Conservation (phyloP, 2,888 invertebrate species). For the Caenorhabditis virilis region DNA sequence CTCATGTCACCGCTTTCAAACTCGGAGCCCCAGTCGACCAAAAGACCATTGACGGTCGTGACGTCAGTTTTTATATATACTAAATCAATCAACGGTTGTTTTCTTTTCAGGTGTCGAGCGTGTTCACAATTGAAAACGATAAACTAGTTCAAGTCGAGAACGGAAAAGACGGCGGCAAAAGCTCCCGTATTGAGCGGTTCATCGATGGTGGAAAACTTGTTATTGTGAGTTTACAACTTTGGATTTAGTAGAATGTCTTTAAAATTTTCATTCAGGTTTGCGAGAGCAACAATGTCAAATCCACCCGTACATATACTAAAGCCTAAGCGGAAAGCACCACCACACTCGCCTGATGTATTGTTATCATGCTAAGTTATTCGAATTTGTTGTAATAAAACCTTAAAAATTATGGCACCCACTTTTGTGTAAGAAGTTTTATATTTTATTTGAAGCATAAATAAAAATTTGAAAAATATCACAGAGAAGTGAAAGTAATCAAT, state of each 20-base stretch:
- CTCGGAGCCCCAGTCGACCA: slow-evolving; percentile 59
- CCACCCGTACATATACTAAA: slow-evolving; percentile 59
- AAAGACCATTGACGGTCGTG: slow-evolving; percentile 65
- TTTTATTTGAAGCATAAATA: not conserved
- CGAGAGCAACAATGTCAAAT: slow-evolving; percentile 47
- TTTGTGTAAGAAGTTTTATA: not conserved
- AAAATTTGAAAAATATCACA: slow-evolving; percentile 7
- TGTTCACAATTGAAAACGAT: slow-evolving; percentile 57
- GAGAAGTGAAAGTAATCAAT: slow-evolving; percentile 8
- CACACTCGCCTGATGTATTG: not conserved
- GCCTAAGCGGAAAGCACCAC: slow-evolving; percentile 6
- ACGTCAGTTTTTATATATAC: slow-evolving; percentile 31
- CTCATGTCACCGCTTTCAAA: slow-evolving; percentile 57
- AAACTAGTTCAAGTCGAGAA: slow-evolving; percentile 60
- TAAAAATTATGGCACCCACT: not conserved
- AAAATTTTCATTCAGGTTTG: too few relatives aligned
- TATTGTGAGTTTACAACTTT: slow-evolving; percentile 47
- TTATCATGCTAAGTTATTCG: slow-evolving; percentile 18
- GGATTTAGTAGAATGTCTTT: too few relatives aligned
- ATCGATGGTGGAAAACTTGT: slow-evolving; percentile 57
- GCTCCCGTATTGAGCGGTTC: slow-evolving; percentile 56
- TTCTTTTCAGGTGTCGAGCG: slow-evolving; percentile 41
- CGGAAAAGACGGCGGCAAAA: slow-evolving; percentile 56
- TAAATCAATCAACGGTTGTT: not conserved
- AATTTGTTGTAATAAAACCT: not conserved